A percentile compares a stretch with the other conserved stretches of the same genome.
These are phyloP conservation scores for Myotis myotis DNA, from an alignment of 2,797 vertebrate species.

Conservation along the genomic window DNA sequence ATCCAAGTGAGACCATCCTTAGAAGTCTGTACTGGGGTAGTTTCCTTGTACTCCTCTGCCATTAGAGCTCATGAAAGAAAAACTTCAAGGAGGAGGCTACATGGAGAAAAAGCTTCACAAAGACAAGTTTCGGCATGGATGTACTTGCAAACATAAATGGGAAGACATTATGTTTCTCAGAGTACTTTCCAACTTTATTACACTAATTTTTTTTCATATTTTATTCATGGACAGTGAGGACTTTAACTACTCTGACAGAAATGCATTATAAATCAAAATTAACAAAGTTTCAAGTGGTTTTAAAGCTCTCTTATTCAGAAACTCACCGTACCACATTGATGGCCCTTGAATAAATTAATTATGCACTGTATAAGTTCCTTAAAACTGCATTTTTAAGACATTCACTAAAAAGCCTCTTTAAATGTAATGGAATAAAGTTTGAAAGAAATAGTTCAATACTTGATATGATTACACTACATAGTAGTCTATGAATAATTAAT, in stretches of 20 bases:
- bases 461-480: not conserved
- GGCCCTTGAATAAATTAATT: constrained; percentile 62
- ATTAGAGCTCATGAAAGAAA: not conserved
- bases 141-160: not conserved
- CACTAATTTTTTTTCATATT: constrained; percentile 3
- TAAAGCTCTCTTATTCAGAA: constrained; percentile 4
- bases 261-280: constrained; percentile 63
- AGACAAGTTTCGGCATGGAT: not conserved
- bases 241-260: constrained; percentile 18
- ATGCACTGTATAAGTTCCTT: not conserved
- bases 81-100: not conserved
- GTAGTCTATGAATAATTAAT: not conserved
- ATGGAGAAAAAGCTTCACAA: not conserved
- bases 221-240: constrained; percentile 44
- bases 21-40: not conserved
- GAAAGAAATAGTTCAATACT: not conserved
- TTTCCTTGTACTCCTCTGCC: not conserved
- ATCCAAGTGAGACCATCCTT: not conserved
- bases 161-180: constrained; percentile 10
- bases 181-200: not conserved
- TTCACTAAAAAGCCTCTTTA: not conserved
- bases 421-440: not conserved
- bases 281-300: constrained; percentile 53
- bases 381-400: constrained; percentile 30
- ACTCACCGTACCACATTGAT: not conserved